Base-by-base conservation (phyloP, 2,113 vertebrate species). In the Pampusana beccarii region DNA sequence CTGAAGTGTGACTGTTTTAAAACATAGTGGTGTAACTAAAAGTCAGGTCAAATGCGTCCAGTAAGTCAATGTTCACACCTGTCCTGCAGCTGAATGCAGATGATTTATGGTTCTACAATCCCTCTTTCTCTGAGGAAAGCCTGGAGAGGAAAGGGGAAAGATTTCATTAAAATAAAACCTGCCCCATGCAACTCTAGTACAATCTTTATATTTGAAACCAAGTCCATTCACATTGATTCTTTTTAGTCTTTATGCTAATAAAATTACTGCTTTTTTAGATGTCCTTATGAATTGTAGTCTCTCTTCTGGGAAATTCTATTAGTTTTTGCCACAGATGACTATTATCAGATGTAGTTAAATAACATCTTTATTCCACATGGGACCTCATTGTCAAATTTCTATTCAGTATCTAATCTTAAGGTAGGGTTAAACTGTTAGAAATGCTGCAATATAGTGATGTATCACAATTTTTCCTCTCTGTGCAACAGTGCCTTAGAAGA, bases 341-440 rank as follows among this genome's bases (percentile, higher is more conserved):
- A 61, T 93, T 92, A 97, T 92, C 69, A 73, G 65, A 84, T 61
- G 57, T 54, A 74, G 33, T 80, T 90, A 93, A 96, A 82, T 91
- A 95, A 85, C 61, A 46, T 84, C 66, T 84, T 77, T 67, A 82
- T 94, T 81, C 78, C 78, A 96, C 42, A 86, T 96, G 93, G 77
- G 90, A 77, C 21, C 38, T 77, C 29, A 66, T 73, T 1, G 2
- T 85, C 66, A 71, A 88, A 57, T 87, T 92, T 94, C 71, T 87
- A 29, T 82, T 95, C 61, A 75, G 95, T 96, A 90, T 88, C 70
- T 91, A 54, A 91, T 94, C 80, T 96, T 93, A 93, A 95, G 90
- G 80, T 74, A 86, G 56, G 77, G 64, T 83, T 60, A 80, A 92
- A 70, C 65, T 56, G 66, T 42, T 80, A 54, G 69, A 92, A 88